These are phyloP conservation scores for Margarornis squamiger DNA, from an alignment of 2,797 vertebrate species.

Conservation along the genomic window DNA sequence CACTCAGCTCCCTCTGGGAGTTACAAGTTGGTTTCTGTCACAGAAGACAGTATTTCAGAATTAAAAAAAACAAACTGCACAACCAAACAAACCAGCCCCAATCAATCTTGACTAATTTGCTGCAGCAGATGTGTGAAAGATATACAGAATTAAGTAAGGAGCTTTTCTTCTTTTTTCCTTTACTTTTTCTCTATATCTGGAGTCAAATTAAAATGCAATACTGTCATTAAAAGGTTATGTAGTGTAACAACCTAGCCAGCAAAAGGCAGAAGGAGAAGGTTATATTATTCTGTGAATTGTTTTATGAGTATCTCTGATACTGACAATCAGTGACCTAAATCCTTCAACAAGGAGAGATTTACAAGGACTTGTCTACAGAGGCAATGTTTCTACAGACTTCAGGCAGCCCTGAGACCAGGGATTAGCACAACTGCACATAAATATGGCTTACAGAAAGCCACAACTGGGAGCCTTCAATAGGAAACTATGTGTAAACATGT, in stretches of 20 bases:
- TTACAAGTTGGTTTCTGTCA: constrained; percentile 7
- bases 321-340: constrained; percentile 79
- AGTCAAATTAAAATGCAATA: constrained; percentile 61
- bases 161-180: neutral
- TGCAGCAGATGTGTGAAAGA: constrained; percentile 55
- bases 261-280: constrained; percentile 64
- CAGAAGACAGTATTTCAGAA: constrained; percentile 15
- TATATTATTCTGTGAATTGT: constrained; percentile 67
- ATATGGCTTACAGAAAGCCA: constrained; percentile 58
- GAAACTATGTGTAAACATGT: constrained; percentile 50
- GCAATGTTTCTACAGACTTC: constrained; percentile 58
- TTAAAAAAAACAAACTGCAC: neutral
- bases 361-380: constrained; percentile 70
- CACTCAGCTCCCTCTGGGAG: neutral
- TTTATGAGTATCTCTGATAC: constrained; percentile 72
- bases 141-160: constrained; percentile 34
- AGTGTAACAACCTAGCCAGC: constrained; percentile 50
- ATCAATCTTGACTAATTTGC: constrained; percentile 61
- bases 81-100: neutral
- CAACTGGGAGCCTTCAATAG: constrained; percentile 54
- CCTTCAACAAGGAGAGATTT: constrained; percentile 77
- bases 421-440: constrained; percentile 73
- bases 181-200: neutral
- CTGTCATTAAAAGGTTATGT: constrained; percentile 74
- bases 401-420: constrained; percentile 60